These are phyloP conservation scores for Drosophila sturtevanti DNA, from an alignment of 1,140 invertebrate species.

Conservation along the genomic window DNA sequence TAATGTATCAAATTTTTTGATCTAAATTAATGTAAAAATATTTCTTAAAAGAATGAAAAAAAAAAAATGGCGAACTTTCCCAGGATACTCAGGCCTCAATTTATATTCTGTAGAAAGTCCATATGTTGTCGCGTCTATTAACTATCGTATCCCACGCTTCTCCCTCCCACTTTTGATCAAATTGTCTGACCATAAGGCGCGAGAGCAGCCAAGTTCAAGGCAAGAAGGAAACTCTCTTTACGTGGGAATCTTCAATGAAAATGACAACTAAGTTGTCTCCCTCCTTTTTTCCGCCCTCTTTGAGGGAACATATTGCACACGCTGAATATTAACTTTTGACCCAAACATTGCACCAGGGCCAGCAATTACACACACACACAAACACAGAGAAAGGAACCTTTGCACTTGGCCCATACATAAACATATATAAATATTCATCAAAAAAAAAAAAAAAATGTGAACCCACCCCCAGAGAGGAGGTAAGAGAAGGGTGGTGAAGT, in stretches of 20 bases:
- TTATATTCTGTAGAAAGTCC: neutral
- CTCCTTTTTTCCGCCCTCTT: slow-evolving; percentile 29
- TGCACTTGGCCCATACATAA: slow-evolving; percentile 15
- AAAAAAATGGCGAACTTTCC: neutral
- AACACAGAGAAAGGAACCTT: neutral
- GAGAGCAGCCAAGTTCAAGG: slow-evolving; percentile 38
- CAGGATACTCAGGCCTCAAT: neutral
- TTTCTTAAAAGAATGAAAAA: too few species aligned
- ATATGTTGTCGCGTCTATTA: neutral
- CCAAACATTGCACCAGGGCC: slow-evolving; percentile 47
- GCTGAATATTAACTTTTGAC: slow-evolving; percentile 77
- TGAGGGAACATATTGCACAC: slow-evolving; percentile 62
- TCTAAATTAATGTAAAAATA: too few species aligned
- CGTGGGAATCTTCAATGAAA: slow-evolving; percentile 67
- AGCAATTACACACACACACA: slow-evolving; percentile 52
- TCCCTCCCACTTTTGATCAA: neutral
- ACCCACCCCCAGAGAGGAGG: slow-evolving; percentile 37
- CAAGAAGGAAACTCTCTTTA: slow-evolving; percentile 36
- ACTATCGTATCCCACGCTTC: neutral
- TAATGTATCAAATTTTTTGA: too few species aligned
- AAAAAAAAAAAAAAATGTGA: too few species aligned
- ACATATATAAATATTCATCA: slow-evolving; percentile 51
- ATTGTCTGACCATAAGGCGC: neutral
- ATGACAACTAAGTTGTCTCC: neutral
- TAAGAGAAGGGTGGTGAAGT: neutral